A percentile compares a stretch with the other conserved stretches of the same genome.
These are phyloP conservation scores for Synanceia verrucosa DNA, from an alignment of 2,797 vertebrate species.

Conservation along the genomic window DNA sequence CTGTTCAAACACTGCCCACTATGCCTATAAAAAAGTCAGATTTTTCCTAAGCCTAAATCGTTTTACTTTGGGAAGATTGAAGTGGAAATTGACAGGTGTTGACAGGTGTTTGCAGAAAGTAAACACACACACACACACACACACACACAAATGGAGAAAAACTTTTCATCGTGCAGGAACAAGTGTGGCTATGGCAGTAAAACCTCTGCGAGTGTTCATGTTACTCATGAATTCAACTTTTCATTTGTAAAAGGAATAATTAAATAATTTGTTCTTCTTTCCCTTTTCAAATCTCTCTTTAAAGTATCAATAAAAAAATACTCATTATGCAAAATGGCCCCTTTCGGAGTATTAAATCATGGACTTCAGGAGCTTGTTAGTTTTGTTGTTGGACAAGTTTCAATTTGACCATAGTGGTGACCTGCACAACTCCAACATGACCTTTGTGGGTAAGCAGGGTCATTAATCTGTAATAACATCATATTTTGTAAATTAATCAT, in stretches of 20 bases:
- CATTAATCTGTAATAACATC: background rate
- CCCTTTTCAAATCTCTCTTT: background rate
- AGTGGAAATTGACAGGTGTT: no score
- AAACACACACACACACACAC: background rate
- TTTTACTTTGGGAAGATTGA: no score
- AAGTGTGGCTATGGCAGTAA: background rate
- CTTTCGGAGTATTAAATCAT: no score
- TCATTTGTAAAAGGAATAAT: fast-evolving
- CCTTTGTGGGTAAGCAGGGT: background rate
- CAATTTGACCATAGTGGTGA: background rate
- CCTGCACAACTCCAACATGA: background rate
- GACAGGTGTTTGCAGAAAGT: background rate
- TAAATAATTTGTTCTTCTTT: background rate
- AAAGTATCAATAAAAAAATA: background rate
- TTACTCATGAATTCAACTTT: background rate
- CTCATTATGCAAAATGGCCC: background rate
- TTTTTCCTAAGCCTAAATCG: background rate
- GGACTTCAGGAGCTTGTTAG: background rate
- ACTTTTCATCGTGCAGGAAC: background rate
- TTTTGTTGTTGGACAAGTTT: background rate
- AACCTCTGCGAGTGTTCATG: background rate
- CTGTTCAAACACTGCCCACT: no score
- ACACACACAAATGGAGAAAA: fast-evolving
- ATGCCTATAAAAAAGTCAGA: background rate
- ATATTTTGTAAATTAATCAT: background rate